Conservation (phyloP, 2,888 invertebrate genomes). For the Margaritifera margaritifera region DNA sequence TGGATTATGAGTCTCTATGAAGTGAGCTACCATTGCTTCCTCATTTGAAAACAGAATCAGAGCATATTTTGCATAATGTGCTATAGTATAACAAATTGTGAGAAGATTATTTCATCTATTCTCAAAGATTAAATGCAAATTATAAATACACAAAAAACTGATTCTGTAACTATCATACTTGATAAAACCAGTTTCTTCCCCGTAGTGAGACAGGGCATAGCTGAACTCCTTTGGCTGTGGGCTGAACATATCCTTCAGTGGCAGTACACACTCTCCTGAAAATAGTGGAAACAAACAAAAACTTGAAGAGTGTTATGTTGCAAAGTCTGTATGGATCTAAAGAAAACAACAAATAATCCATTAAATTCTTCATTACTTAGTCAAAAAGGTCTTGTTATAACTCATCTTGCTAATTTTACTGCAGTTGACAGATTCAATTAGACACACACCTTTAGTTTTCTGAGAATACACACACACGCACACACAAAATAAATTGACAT, state of each 20-base stretch:
- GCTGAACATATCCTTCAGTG: slow-evolving; percentile 67
- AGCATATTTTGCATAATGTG: neutral
- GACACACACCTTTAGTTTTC: too few relatives aligned
- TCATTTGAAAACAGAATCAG: neutral
- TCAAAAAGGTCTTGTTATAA: too few relatives aligned
- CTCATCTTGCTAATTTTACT: too few relatives aligned
- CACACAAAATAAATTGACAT: too few relatives aligned
- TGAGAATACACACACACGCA: too few relatives aligned
- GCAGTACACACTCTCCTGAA: slow-evolving; percentile 68
- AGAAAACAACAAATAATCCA: neutral
- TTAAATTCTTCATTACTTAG: too few relatives aligned
- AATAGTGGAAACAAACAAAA: neutral
- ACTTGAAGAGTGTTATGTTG: too few relatives aligned
- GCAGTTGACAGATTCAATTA: too few relatives aligned
- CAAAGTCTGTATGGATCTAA: neutral
- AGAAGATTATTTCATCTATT: neutral
- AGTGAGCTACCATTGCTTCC: too few relatives aligned
- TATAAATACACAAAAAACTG: neutral
- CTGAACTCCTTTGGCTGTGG: slow-evolving; percentile 62
- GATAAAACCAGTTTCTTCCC: slow-evolving; percentile 68
- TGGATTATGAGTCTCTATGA: too few relatives aligned
- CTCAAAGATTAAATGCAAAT: neutral
- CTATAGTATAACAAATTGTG: neutral
- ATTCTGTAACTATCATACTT: slow-evolving; percentile 39
- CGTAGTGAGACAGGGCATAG: slow-evolving; percentile 62